Conservation (phyloP, 2,113 vertebrate genomes). For the Heptranchias perlo region DNA sequence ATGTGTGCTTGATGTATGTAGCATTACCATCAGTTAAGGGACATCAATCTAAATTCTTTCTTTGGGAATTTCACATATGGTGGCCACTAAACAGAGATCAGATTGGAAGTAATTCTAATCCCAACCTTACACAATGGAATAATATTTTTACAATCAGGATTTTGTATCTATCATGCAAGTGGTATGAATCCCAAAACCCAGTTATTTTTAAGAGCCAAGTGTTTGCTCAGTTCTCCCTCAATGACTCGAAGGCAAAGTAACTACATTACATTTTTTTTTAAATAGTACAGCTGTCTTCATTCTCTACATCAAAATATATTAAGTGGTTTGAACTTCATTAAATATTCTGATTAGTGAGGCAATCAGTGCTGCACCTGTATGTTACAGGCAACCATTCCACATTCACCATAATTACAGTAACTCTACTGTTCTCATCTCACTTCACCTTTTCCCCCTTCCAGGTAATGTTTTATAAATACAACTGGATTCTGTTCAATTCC, state of each 20-base stretch:
- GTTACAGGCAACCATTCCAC: background rate
- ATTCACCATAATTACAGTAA: background rate
- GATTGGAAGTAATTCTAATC: background rate
- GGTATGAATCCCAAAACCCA: background rate
- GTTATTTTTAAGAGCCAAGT: background rate
- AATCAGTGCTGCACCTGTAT: background rate
- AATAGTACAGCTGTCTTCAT: background rate
- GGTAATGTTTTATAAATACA: background rate
- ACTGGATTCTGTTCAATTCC: background rate
- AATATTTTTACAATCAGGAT: background rate
- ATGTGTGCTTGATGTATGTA: background rate
- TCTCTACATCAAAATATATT: background rate
- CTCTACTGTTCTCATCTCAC: background rate
- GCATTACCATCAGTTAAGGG: conserved; percentile 6
- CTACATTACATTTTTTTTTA: background rate
- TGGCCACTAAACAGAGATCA: background rate
- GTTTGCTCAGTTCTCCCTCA: background rate
- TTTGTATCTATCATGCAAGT: background rate
- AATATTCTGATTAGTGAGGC: background rate
- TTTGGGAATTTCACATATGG: background rate
- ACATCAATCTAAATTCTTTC: background rate
- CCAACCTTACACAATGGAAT: background rate
- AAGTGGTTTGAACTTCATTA: background rate
- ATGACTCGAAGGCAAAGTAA: background rate
- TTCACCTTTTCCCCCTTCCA: background rate